These are phyloP conservation scores for Silurus asotus DNA, from an alignment of 2,113 vertebrate genomes.

Conservation along the genomic window DNA sequence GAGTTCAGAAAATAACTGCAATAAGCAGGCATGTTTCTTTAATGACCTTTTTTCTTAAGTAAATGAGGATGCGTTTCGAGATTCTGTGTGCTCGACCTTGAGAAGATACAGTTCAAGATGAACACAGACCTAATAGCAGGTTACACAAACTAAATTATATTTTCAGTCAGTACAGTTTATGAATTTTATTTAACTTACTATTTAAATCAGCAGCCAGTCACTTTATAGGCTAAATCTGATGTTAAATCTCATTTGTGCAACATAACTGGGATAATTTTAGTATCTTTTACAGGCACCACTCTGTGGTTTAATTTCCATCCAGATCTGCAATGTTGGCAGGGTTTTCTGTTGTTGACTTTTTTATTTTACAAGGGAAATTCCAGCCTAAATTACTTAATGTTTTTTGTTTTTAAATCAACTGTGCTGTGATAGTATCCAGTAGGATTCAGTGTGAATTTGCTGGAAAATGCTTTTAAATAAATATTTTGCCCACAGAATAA, in stretches of 20 bases:
- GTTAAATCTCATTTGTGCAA: background rate
- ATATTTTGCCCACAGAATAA: background rate
- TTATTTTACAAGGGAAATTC: background rate
- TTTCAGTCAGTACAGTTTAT: background rate
- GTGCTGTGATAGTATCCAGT: background rate
- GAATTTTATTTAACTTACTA: background rate
- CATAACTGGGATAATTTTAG: background rate
- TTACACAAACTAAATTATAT: background rate
- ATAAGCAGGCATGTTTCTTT: slow-evolving; percentile 26
- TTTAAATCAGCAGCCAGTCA: background rate
- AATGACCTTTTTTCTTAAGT: slow-evolving; percentile 1
- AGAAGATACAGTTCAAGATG: background rate
- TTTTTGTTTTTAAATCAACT: background rate
- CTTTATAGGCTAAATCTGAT: background rate
- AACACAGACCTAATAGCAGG: background rate
- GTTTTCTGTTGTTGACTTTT: background rate
- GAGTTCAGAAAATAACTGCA: background rate
- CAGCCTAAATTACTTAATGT: background rate
- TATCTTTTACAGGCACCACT: background rate
- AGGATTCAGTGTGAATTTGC: background rate
- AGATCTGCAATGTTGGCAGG: background rate
- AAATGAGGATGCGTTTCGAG: background rate
- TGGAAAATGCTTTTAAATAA: background rate
- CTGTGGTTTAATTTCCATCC: background rate
- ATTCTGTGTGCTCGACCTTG: background rate